These are phyloP conservation scores for Ichneumon xanthorius DNA, from an alignment of 2,888 invertebrate genomes.

Conservation along the genomic window DNA sequence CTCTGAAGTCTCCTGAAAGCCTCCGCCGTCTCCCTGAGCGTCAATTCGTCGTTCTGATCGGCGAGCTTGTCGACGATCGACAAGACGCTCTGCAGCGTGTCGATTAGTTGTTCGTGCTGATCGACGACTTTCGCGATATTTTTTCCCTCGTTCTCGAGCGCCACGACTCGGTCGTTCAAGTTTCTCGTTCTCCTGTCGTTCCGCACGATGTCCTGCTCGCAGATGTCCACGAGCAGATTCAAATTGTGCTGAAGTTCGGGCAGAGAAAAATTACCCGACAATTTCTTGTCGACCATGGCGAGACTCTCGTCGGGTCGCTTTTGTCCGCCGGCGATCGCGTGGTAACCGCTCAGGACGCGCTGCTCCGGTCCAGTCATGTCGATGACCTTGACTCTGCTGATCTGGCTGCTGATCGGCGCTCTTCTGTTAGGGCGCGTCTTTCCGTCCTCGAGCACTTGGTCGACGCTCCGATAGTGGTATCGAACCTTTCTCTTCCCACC, in stretches of 20 bases:
- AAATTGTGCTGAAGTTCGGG: conserved; percentile 98
- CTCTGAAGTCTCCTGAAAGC: conserved; percentile 87
- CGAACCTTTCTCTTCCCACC: conserved; percentile 88
- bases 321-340: conserved; percentile 92
- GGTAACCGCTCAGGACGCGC: conserved; percentile 96
- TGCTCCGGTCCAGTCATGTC: conserved; percentile 99
- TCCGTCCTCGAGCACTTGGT: conserved; percentile 96
- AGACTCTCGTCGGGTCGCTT: conserved; percentile 87
- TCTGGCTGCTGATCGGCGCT: conserved; percentile 85
- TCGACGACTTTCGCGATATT: conserved; percentile 89
- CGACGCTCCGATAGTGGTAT: conserved; percentile 93
- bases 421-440: conserved; percentile 86
- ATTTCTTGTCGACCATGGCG: conserved; percentile 86
- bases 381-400: conserved; percentile 97
- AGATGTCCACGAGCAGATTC: conserved; percentile 95
- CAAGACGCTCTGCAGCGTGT: conserved; percentile 90
- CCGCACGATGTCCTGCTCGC: conserved; percentile 97
- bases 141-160: conserved; percentile 92
- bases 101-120: conserved; percentile 91
- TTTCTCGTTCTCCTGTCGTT: conserved; percentile 92
- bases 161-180: conserved; percentile 92
- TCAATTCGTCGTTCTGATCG: conserved; percentile 86
- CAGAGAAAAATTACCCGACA: conserved; percentile 90
- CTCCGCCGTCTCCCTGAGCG: conserved; percentile 87
- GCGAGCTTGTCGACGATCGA: conserved; percentile 88